Conservation (phyloP, 64 coral and sea anemone species). For the Montipora cactus region DNA sequence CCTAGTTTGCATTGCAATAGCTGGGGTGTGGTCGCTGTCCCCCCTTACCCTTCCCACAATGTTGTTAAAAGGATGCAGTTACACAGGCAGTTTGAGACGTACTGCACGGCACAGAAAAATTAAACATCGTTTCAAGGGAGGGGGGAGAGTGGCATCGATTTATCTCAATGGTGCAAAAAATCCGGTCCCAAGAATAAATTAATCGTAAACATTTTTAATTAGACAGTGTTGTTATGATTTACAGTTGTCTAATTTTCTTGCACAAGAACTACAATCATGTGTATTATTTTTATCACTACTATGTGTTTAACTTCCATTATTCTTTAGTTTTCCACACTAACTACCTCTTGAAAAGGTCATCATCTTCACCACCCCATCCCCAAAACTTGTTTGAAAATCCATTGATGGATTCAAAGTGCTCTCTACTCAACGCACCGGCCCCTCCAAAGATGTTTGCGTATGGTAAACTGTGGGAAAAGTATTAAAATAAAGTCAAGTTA, state of each 20-base stretch:
- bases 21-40: too few species aligned
- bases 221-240: too few species aligned
- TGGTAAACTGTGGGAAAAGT: slow-evolving; percentile 69
- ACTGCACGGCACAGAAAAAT: too few species aligned
- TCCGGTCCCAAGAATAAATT: too few species aligned
- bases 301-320: not conserved
- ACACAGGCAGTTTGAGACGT: too few species aligned
- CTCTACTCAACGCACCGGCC: slow-evolving; percentile 70
- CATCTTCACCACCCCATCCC: slow-evolving; percentile 99
- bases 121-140: too few species aligned
- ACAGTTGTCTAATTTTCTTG: not conserved
- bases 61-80: too few species aligned
- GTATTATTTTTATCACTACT: not conserved
- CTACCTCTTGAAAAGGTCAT: slow-evolving; percentile 96
- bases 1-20: too few species aligned
- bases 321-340: not conserved
- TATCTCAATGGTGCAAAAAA: too few species aligned
- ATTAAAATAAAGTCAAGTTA: not conserved
- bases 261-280: not conserved
- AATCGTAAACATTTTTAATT: too few species aligned
- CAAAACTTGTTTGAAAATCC: slow-evolving; percentile 99
- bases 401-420: slow-evolving; percentile 95
- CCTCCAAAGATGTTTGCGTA: slow-evolving; percentile 96
- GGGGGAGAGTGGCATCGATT: too few species aligned
- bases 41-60: too few species aligned